Evolutionary conservation across 2,797 vertebrate species (phyloP).

Genomic region (Melanotaenia parkinsoni): DNA sequence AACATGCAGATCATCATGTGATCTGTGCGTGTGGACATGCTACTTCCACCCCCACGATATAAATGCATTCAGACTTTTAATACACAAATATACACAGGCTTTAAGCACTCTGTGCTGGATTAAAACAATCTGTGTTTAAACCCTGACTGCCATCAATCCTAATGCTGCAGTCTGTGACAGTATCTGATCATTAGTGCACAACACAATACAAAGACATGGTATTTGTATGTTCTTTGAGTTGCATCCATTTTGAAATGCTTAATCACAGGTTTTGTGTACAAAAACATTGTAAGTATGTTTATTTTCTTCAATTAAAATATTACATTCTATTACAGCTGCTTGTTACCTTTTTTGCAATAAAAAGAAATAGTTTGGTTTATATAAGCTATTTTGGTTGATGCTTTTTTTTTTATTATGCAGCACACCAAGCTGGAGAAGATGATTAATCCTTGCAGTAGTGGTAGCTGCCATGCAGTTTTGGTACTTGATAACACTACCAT

Average conservation of each 20-base stretch:
- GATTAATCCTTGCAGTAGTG: background rate
- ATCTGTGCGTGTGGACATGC: conserved; percentile 34
- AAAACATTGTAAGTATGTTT: background rate
- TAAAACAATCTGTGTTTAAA: conserved; percentile 57
- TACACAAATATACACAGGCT: conserved; percentile 24
- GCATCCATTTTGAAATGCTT: background rate
- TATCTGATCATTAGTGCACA: conserved; percentile 3
- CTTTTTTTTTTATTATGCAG: background rate
- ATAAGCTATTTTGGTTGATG: conserved; percentile 5
- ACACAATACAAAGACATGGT: background rate
- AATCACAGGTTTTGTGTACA: background rate
- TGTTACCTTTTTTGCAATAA: background rate
- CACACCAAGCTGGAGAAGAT: background rate
- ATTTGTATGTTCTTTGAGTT: background rate
- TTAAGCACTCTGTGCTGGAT: conserved; percentile 43
- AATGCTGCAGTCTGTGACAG: conserved; percentile 25
- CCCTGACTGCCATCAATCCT: conserved; percentile 17
- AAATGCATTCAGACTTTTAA: conserved; percentile 25
- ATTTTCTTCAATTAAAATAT: background rate
- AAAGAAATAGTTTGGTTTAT: background rate
- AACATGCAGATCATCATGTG: conserved; percentile 53
- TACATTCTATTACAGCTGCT: background rate
- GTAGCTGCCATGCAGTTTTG: background rate
- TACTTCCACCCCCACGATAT: conserved; percentile 25
- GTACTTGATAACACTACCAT: background rate